These are phyloP conservation scores for Panzeria rudis DNA, from an alignment of 2,888 invertebrate genomes.

Conservation along the genomic window DNA sequence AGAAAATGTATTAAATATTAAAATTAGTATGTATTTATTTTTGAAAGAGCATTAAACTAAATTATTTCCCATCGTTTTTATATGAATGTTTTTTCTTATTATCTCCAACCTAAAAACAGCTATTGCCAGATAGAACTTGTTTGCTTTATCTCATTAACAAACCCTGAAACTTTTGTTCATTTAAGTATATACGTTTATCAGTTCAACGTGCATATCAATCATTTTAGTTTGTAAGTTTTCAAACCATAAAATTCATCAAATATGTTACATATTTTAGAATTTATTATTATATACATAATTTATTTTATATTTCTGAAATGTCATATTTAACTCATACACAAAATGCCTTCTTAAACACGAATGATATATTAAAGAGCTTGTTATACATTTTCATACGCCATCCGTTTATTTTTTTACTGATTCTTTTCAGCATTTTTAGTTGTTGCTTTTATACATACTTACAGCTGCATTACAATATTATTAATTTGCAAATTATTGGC, in stretches of 20 bases:
- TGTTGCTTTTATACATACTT: constrained; percentile 20
- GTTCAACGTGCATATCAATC: constrained; percentile 75
- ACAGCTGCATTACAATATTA: constrained; percentile 6
- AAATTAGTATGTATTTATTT: constrained; percentile 59
- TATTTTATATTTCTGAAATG: constrained; percentile 36
- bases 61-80: constrained; percentile 41
- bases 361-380: constrained; percentile 49
- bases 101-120: not conserved
- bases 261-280: constrained; percentile 62
- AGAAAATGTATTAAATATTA: constrained; percentile 59
- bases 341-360: constrained; percentile 57
- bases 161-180: constrained; percentile 3
- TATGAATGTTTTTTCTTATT: not conserved
- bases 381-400: constrained; percentile 37
- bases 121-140: constrained; percentile 63
- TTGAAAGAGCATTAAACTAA: constrained; percentile 40
- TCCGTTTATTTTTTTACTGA: not conserved
- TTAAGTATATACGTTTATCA: constrained; percentile 27
- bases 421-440: constrained; percentile 10
- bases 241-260: constrained; percentile 65
- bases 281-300: constrained; percentile 9
- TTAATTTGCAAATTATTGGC: constrained; percentile 39
- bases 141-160: constrained; percentile 1
- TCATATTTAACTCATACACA: constrained; percentile 45
- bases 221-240: constrained; percentile 73